Base-by-base conservation (phyloP, 2,797 vertebrate genomes). In the Chanos chanos region DNA sequence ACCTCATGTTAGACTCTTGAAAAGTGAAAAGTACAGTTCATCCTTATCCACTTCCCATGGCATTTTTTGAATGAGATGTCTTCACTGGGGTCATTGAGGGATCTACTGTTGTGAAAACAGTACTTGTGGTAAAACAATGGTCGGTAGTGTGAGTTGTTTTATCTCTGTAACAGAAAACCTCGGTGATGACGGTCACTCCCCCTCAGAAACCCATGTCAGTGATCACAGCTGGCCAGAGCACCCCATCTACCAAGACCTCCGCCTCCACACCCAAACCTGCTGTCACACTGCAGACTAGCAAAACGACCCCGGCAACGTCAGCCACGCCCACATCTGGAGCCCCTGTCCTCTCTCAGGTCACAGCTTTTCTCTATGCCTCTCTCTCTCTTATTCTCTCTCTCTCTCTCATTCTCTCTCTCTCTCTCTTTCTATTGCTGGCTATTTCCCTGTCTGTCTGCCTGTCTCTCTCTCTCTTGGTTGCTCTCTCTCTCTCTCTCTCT, bases 271-370 rank as follows among this genome's bases (percentile, higher is more conserved):
- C n/a, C 2, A 75, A 75, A 25, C 61, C 72, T 1, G 12, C 43
- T 0, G n/a, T 55, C 16, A 18, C 65, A 2, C 61, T 61, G 12
- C 61, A 54, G 31, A 63, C 36, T 47, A 33, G 40, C 54, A 10
- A 18, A 83, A 71, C 56, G 31, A 59, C 74, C 30, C 1, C 78
- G 8, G 0, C 70, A 1, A 1, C 78, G 8, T 0, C 70, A 1
- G 9, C 79, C 39, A 33, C 71, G 0, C 78, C 87, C 0, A 34
- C 82, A 1, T 43, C 78, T 18, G 82, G 89, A 66, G 81, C 84
- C 19, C 74, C 85, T 0, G 81, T 89, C 5, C 83, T 93, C 13
- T 91, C 92, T 0, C 89, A 91, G 87, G 92, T 89, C n/a, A n/a
- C n/a, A n/a, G n/a, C n/a, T n/a, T n/a, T n/a, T n/a, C n/a, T n/a